phyloP scores from a whole-genome alignment of 2,888 invertebrate genomes.

The Macaria liturata region DNA sequence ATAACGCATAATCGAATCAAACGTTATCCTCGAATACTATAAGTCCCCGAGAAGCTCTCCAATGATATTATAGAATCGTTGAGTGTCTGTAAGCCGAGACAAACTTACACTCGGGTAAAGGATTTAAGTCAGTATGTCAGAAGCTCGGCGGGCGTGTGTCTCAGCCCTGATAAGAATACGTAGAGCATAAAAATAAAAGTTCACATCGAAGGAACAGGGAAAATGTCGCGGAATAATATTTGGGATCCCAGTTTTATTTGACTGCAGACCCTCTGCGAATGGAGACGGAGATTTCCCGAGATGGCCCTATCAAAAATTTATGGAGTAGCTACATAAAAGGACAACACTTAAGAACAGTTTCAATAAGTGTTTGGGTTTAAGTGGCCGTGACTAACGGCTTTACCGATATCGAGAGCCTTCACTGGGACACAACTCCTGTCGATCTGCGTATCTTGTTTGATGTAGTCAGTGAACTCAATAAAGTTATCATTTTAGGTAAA shows the following conservation, averaged over 20 bases:
- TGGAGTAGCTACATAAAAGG: constrained; percentile 82
- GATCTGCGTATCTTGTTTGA: not conserved
- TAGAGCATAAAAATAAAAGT: constrained; percentile 83
- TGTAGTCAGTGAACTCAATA: not conserved
- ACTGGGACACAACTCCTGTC: not conserved
- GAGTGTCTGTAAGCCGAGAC: constrained; percentile 58
- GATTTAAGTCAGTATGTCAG: constrained; percentile 77
- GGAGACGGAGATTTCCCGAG: constrained; percentile 82
- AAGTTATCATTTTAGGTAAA: not conserved
- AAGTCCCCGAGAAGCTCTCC: constrained; percentile 39
- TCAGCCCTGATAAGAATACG: constrained; percentile 80
- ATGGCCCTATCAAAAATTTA: constrained; percentile 83
- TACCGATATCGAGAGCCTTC: constrained; percentile 5
- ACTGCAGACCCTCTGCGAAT: constrained; percentile 80
- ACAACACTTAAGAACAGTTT: constrained; percentile 81
- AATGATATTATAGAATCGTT: constrained; percentile 49
- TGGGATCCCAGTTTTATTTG: constrained; percentile 82
- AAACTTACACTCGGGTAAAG: constrained; percentile 64
- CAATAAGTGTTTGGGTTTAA: constrained; percentile 76
- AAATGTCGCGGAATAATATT: constrained; percentile 81
- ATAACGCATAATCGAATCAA: constrained; percentile 22
- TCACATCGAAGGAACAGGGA: constrained; percentile 79
- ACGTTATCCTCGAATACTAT: constrained; percentile 15
- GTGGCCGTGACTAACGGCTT: constrained; percentile 53
- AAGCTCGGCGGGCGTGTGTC: constrained; percentile 76